Evolutionary conservation across 1,140 invertebrate species (phyloP).

Genomic region (Atta colombica): DNA sequence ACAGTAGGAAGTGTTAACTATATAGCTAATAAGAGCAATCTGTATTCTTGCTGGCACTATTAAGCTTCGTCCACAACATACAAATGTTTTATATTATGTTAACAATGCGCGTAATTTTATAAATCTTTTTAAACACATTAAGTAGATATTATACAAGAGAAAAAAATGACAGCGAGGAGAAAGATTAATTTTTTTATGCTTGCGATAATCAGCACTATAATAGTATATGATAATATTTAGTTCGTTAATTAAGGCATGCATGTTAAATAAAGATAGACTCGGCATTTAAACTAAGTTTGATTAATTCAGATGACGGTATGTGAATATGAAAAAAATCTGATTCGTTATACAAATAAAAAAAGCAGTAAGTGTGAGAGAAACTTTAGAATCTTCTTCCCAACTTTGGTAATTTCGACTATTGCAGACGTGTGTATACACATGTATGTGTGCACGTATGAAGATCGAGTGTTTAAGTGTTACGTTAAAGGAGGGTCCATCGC

Average conservation of each 20-base stretch:
- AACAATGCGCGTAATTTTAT: not conserved
- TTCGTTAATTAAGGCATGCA: not conserved
- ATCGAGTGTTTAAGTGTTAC: conserved; percentile 30
- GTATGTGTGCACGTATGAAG: not conserved
- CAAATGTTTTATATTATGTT: not conserved
- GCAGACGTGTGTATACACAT: conserved; percentile 5
- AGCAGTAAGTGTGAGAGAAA: conserved; percentile 20
- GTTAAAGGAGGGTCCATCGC: conserved; percentile 50
- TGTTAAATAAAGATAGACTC: not conserved
- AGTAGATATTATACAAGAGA: not conserved
- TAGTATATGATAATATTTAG: not conserved
- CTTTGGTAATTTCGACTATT: not conserved
- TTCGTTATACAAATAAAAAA: conserved; percentile 24
- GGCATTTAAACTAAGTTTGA: not conserved
- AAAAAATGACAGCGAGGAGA: not conserved
- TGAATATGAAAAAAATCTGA: too few relatives aligned
- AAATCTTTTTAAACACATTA: not conserved
- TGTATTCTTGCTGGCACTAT: conserved; percentile 76
- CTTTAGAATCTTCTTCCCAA: conserved; percentile 22
- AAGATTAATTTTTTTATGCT: not conserved
- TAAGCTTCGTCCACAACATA: conserved; percentile 52
- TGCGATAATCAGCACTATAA: not conserved
- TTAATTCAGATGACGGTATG: not conserved
- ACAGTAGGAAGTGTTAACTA: conserved; percentile 83
- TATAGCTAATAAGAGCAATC: conserved; percentile 84